These are phyloP conservation scores for Astatotilapia flaviijosephi DNA, from an alignment of 2,113 vertebrate genomes.

Conservation along the genomic window DNA sequence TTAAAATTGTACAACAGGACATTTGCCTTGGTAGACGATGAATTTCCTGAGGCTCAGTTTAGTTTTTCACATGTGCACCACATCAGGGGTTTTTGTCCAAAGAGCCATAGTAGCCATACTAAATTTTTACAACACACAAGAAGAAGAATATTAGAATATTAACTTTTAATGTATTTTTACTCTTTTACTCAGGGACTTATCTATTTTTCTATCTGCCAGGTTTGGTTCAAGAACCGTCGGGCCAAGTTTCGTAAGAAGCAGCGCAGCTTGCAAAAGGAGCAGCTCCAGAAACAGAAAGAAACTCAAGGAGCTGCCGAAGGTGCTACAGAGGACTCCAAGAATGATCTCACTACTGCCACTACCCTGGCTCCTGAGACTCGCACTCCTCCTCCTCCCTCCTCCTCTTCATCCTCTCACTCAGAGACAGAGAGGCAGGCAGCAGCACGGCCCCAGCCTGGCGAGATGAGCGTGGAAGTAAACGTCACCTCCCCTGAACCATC, in stretches of 20 bases:
- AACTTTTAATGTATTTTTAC: background rate
- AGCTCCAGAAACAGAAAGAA: conserved; percentile 97
- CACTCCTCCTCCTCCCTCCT: conserved; percentile 63
- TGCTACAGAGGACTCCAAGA: conserved; percentile 74
- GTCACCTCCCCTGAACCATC: conserved; percentile 92
- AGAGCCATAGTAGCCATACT: background rate
- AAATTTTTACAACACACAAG: background rate
- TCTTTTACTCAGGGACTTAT: background rate
- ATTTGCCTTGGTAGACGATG: background rate
- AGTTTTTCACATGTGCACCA: background rate
- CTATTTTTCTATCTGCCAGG: conserved; percentile 63
- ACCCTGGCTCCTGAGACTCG: conserved; percentile 62
- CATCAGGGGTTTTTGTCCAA: background rate
- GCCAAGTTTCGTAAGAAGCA: conserved; percentile 99
- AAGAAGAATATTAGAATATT: background rate
- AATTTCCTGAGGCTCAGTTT: background rate
- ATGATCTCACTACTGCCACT: background rate
- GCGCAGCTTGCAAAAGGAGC: conserved; percentile 96
- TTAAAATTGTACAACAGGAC: background rate
- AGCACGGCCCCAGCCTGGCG: conserved; percentile 62
- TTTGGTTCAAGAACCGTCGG: conserved; percentile 98
- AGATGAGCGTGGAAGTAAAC: conserved; percentile 82
- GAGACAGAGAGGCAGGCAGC: conserved; percentile 68
- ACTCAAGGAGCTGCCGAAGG: conserved; percentile 63
- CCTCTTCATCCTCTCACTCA: conserved; percentile 61